phyloP scores from a whole-genome alignment of 23 tunicate species.

The Halocynthia roretzi region DNA sequence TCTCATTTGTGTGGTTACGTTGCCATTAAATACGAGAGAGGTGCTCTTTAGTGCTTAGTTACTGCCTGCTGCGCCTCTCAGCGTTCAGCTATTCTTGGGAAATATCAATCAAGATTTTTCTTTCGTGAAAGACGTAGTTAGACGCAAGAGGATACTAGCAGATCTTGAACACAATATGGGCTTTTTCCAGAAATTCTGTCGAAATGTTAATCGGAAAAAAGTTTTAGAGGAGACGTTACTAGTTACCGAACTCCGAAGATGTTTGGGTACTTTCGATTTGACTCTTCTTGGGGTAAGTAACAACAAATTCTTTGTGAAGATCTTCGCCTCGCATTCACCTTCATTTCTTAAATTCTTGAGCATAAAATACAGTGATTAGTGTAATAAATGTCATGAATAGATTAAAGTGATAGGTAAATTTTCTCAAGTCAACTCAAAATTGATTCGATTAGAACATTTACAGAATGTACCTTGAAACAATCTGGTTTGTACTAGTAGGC shows the following conservation, averaged over 20 bases:
- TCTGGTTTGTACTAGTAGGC: neutral
- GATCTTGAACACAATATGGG: too few species aligned
- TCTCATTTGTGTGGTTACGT: too few species aligned
- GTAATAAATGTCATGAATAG: neutral
- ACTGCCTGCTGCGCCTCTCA: too few species aligned
- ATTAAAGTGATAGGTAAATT: neutral
- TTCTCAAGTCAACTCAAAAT: neutral
- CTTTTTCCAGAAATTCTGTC: conserved; percentile 5
- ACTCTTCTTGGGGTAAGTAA: conserved; percentile 52
- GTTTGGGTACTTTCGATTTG: conserved; percentile 48
- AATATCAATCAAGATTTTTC: too few species aligned
- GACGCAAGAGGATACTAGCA: too few species aligned
- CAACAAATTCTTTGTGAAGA: too few species aligned
- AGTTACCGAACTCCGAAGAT: conserved; percentile 43
- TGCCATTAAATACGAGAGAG: too few species aligned
- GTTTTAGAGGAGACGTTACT: conserved; percentile 27
- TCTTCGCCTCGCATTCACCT: neutral
- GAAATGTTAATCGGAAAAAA: conserved; percentile 38
- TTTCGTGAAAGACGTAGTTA: too few species aligned
- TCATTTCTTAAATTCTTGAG: neutral
- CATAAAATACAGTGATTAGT: neutral
- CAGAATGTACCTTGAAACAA: neutral
- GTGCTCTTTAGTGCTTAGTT: too few species aligned
- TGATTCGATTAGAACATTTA: neutral
- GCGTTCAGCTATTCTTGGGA: too few species aligned